These are phyloP conservation scores for Recurvirostra avosetta DNA, from an alignment of 2,113 vertebrate genomes.

Conservation along the genomic window DNA sequence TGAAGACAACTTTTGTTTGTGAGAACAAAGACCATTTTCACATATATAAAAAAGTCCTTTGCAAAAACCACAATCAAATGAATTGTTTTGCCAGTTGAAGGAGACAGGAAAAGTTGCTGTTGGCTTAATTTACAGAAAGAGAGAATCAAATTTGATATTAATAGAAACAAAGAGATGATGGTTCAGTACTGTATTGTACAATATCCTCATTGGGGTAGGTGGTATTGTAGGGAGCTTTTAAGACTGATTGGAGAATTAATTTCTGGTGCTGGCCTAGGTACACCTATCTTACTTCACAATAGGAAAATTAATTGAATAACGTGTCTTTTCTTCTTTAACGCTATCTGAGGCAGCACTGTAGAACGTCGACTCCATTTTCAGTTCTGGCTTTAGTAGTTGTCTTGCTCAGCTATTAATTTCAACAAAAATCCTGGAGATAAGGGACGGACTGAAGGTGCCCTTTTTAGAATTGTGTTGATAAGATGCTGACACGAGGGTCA, in stretches of 20 bases:
- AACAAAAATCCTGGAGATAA: background rate
- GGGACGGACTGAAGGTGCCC: background rate
- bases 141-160: background rate
- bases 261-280: background rate
- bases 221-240: background rate
- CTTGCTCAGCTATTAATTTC: background rate
- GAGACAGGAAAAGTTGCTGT: background rate
- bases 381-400: background rate
- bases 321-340: background rate
- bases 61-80: background rate
- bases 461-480: background rate
- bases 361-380: background rate
- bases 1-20: background rate
- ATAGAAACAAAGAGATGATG: background rate
- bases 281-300: background rate
- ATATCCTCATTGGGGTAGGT: background rate
- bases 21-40: background rate
- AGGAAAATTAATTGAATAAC: background rate
- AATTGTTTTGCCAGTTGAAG: background rate
- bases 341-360: background rate
- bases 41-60: background rate
- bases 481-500: background rate
- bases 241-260: background rate
- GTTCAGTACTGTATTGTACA: background rate
- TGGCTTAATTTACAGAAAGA: background rate